Evolutionary conservation across 2,888 invertebrate genomes (phyloP).

Genomic region (Acanthococcus lagerstroemiae): DNA sequence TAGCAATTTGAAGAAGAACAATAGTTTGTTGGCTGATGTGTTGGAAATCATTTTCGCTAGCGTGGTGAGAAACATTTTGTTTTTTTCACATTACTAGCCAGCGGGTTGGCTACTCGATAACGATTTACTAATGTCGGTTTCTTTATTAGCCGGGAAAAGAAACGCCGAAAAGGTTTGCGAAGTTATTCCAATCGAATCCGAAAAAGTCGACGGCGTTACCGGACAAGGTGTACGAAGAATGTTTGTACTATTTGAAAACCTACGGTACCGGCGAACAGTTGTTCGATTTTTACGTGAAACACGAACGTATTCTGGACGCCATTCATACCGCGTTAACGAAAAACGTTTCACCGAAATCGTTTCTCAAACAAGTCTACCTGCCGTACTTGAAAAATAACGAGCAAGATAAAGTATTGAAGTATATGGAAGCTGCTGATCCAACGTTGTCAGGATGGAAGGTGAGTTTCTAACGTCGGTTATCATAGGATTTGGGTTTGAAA

Average conservation of each 20-base stretch:
- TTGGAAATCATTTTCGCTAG: conserved; percentile 34
- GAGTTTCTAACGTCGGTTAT: conserved; percentile 5
- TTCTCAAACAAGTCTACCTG: conserved; percentile 61
- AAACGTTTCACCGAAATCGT: conserved; percentile 56
- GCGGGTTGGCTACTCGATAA: neutral
- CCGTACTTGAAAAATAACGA: conserved; percentile 55
- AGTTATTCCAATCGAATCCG: conserved; percentile 1
- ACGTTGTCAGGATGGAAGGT: conserved; percentile 61
- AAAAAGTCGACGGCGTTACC: conserved; percentile 13
- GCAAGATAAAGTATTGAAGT: conserved; percentile 48
- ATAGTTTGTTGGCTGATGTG: conserved; percentile 35
- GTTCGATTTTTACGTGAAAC: conserved; percentile 63
- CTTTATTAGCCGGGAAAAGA: conserved; percentile 29
- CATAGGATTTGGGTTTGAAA: neutral
- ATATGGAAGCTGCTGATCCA: conserved; percentile 55
- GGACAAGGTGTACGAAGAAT: conserved; percentile 54
- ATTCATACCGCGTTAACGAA: conserved; percentile 60
- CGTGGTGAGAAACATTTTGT: conserved; percentile 30
- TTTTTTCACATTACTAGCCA: too few species aligned
- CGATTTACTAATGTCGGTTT: neutral
- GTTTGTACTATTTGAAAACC: conserved; percentile 65
- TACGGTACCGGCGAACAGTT: conserved; percentile 68
- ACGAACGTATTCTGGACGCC: conserved; percentile 55
- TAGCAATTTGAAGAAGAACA: conserved; percentile 44
- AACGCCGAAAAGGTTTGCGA: neutral